Base-by-base conservation (phyloP, 2,113 vertebrate genomes). In the Hemibates koningsi region DNA sequence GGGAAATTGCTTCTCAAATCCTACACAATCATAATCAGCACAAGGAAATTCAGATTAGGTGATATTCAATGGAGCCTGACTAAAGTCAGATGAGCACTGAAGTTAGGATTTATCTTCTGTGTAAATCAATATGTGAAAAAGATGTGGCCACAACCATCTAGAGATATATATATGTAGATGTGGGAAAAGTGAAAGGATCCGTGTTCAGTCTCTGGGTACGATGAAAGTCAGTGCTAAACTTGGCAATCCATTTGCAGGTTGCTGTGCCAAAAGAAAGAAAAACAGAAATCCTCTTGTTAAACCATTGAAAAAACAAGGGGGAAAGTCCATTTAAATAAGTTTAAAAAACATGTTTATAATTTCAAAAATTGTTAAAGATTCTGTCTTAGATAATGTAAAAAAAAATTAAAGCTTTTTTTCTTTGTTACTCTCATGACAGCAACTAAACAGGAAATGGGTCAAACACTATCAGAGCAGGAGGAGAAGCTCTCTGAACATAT, bases 391-490 rank as follows among this genome's bases (percentile, higher is more conserved):
- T 21, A 3, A 68, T 68, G 36, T 41, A 13, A 38, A 38, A 38
- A 63, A 36, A 5, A 7, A 36, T 11, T 8, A 7, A 38, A 13
- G 19, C 6, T 68, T 68, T 41, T 68, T 68, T 68, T 0, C 36
- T 24, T 71, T 43, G 7, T 16, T 41, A 24, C 36, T 24, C 4
- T 41, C 63, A 16, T 41, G n/a, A 24, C 11, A 43, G 36, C 63
- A 71, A 43, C 63, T 71, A 71, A 71, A 43, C 36, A 71, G 66
- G 13, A 71, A 43, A 71, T 71, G 66, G 66, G 66, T 43, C 66
- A 71, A 71, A 41, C 3, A 24, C n/a, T 0, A 2, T 71, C 3
- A 41, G 66, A 71, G n/a, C 2, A 13, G 19, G 10, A 38, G 19
- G 1, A 68, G 17, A 32, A 4, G 8, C 1, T 2, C 7, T 4